phyloP scores from a whole-genome alignment of 2,888 invertebrate genomes.

The Melieria omissa region DNA sequence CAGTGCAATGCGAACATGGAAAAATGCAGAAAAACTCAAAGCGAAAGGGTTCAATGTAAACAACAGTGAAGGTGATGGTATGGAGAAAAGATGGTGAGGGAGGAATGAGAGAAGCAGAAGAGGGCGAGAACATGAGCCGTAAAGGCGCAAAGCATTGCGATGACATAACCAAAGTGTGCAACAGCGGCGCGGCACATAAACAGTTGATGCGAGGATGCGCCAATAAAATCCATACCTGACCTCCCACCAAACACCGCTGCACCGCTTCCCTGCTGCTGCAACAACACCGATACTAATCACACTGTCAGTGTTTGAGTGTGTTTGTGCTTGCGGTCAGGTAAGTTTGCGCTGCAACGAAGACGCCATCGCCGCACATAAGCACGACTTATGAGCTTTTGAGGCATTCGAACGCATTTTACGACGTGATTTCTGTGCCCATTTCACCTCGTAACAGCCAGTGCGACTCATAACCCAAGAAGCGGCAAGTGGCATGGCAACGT shows the following conservation, averaged over 20 bases:
- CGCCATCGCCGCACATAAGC: no score
- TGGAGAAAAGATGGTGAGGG: no score
- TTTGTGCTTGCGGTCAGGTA: conserved; percentile 20
- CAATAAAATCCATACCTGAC: neutral
- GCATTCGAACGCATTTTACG: conserved; percentile 62
- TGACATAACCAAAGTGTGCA: neutral
- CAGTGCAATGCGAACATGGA: neutral
- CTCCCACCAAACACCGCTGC: no score
- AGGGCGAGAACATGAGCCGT: conserved; percentile 4
- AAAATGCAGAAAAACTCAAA: neutral
- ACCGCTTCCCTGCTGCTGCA: neutral
- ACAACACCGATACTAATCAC: conserved; percentile 5
- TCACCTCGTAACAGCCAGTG: neutral
- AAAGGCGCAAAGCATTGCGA: neutral
- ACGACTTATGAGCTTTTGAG: conserved; percentile 61
- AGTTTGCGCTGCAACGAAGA: conserved; percentile 13
- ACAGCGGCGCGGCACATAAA: neutral
- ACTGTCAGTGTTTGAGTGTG: neutral
- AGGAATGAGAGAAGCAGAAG: neutral
- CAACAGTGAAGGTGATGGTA: neutral
- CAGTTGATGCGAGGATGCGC: neutral
- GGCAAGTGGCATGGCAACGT: no score
- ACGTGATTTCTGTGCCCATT: conserved; percentile 54
- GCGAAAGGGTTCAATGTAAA: conserved; percentile 24
- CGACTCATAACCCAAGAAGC: no score